Evolutionary conservation across 2,113 vertebrate species (phyloP).

Genomic region (Lasiurus cinereus): DNA sequence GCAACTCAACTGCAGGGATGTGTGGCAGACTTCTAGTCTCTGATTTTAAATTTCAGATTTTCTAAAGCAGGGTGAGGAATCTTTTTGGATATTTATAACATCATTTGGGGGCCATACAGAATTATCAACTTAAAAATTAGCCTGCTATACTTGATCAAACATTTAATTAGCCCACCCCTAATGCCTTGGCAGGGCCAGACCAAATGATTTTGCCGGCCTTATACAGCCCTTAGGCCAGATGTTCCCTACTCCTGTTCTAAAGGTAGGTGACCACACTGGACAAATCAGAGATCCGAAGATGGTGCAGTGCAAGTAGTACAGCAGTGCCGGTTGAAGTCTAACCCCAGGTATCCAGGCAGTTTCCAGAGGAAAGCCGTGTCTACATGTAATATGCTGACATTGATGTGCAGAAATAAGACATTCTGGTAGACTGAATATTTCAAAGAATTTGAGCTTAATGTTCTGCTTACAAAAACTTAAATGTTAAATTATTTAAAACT

Average conservation of each 20-base stretch:
- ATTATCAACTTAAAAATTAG: too few relatives aligned
- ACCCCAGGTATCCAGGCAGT: neutral
- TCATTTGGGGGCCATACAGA: too few relatives aligned
- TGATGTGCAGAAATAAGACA: neutral
- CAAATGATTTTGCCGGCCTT: too few relatives aligned
- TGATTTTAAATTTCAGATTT: neutral
- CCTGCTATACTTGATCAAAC: too few relatives aligned
- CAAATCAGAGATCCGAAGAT: neutral
- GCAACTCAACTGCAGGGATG: neutral
- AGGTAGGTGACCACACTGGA: neutral
- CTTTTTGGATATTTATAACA: too few relatives aligned
- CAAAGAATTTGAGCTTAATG: neutral
- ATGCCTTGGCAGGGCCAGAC: too few relatives aligned
- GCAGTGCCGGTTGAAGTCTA: accelerated
- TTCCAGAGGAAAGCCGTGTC: neutral
- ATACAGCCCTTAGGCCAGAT: too few relatives aligned
- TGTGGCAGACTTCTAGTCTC: neutral
- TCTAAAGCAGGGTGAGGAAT: neutral
- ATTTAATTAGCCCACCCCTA: too few relatives aligned
- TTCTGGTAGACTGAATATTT: neutral
- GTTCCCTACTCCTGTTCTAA: too few relatives aligned
- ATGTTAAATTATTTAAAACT: neutral
- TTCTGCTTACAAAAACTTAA: neutral
- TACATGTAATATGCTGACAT: accelerated
- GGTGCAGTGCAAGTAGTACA: accelerated